Evolutionary conservation across 1,140 invertebrate genomes (phyloP).

Genomic region (Cydia amplana): DNA sequence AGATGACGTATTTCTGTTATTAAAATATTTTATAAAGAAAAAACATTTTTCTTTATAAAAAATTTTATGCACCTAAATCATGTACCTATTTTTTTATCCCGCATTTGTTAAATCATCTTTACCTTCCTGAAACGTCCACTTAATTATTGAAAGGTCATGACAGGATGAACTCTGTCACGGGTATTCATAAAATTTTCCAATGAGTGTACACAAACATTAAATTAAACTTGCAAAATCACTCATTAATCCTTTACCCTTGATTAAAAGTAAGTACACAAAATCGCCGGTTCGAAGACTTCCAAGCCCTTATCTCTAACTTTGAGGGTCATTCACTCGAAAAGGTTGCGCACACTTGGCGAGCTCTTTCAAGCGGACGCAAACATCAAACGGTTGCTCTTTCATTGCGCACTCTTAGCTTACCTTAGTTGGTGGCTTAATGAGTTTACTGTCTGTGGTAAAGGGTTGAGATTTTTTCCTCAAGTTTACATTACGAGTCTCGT

Average conservation of each 20-base stretch:
- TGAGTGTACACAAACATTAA: neutral
- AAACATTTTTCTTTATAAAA: no score
- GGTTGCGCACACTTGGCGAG: slow-evolving; percentile 8
- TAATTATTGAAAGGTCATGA: neutral
- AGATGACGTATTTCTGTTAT: no score
- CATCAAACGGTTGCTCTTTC: slow-evolving; percentile 18
- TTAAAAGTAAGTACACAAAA: slow-evolving; percentile 10
- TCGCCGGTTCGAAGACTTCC: neutral
- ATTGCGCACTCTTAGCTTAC: neutral
- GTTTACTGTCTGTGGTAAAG: neutral
- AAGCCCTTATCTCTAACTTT: neutral
- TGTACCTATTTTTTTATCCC: no score
- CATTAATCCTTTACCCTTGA: neutral
- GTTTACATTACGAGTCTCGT: no score
- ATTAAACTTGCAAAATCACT: neutral
- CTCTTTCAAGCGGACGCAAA: slow-evolving; percentile 4
- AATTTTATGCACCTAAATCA: no score
- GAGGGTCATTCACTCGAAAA: neutral
- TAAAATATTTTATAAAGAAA: no score
- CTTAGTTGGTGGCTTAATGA: slow-evolving; percentile 6
- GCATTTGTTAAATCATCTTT: no score
- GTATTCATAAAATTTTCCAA: neutral
- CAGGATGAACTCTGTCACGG: neutral
- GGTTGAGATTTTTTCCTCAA: neutral
- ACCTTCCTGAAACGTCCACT: no score